These are phyloP conservation scores for Esox lucius DNA, from an alignment of 2,797 vertebrate genomes.

Conservation along the genomic window DNA sequence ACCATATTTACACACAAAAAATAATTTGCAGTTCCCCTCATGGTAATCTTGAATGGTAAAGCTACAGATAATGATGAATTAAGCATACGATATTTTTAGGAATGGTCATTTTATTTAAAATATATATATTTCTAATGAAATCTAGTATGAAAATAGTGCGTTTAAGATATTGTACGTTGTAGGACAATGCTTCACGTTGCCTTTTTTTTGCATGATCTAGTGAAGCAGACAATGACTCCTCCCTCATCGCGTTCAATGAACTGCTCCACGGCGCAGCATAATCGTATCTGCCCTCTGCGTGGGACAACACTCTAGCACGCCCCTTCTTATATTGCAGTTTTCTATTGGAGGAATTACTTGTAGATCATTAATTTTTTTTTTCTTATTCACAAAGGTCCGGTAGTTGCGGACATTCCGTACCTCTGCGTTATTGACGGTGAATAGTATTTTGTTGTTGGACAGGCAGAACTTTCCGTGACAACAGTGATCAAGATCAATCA, in stretches of 20 bases:
- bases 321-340: neutral
- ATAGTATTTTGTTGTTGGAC: neutral
- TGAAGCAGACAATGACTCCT: too few relatives aligned
- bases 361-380: slow-evolving; percentile 16
- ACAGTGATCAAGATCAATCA: neutral
- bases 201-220: too few relatives aligned
- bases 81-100: too few relatives aligned
- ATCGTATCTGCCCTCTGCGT: neutral
- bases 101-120: too few relatives aligned
- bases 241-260: too few relatives aligned
- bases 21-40: neutral
- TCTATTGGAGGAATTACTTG: slow-evolving; percentile 45
- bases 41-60: neutral
- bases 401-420: neutral
- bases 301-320: neutral
- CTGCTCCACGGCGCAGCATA: too few relatives aligned
- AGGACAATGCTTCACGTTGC: too few relatives aligned
- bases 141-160: too few relatives aligned
- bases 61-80: neutral
- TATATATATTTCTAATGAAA: too few relatives aligned
- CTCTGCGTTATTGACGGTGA: neutral
- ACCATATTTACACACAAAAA: neutral
- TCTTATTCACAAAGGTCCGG: slow-evolving; percentile 26
- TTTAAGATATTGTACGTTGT: too few relatives aligned
- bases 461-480: slow-evolving; percentile 29